These are phyloP conservation scores for Eunapius fragilis DNA, from an alignment of 37 sponge, comb jelly and placozoan genomes.

Conservation along the genomic window DNA sequence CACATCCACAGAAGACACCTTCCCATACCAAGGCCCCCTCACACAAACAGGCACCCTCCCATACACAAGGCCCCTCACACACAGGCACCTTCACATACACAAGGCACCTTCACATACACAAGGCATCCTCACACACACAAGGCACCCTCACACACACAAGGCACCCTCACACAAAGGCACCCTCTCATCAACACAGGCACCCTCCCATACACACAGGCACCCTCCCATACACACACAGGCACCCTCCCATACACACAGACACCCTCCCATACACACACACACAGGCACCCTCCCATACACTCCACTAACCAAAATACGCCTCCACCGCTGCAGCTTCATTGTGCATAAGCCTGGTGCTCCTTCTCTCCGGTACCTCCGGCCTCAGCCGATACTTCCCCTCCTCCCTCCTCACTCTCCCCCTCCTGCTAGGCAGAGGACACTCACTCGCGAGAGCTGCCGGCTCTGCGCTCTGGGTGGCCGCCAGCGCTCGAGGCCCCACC, in stretches of 20 bases:
- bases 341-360: slow-evolving; percentile 51
- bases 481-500: background rate
- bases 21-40: too few relatives aligned
- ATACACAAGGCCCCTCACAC: background rate
- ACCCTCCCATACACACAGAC: background rate
- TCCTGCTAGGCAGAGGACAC: background rate
- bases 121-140: too few relatives aligned
- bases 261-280: background rate
- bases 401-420: background rate
- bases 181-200: background rate
- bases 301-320: slow-evolving; percentile 5
- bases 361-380: slow-evolving; percentile 47
- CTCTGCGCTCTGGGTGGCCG: background rate
- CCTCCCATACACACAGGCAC: background rate
- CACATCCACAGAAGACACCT: too few relatives aligned
- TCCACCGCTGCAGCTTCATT: slow-evolving; percentile 1
- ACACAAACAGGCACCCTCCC: slow-evolving; percentile 1
- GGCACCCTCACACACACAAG: background rate
- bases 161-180: background rate
- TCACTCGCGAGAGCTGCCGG: too few relatives aligned
- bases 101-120: too few relatives aligned
- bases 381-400: slow-evolving; percentile 23
- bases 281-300: too few relatives aligned
- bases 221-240: background rate
- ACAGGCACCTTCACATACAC: background rate